Base-by-base conservation (phyloP, 1,140 invertebrate species). In the Belonocnema kinseyi region DNA sequence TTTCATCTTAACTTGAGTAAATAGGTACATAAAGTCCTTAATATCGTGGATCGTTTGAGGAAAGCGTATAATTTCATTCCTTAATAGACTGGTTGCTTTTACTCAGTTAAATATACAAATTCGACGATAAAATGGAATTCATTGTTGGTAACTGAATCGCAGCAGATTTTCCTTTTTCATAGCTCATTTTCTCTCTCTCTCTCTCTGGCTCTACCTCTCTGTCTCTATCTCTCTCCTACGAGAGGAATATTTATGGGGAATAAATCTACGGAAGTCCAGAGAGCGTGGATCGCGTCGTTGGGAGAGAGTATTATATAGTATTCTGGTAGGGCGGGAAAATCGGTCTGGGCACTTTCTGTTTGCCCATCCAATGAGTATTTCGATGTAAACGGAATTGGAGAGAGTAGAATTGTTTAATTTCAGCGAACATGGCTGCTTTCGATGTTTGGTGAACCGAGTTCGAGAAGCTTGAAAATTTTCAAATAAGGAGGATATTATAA, bases 371-470 rank as follows among this genome's bases (percentile, higher is more conserved):
- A 85, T 84, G 81, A 85, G 77, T 80, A 82, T 83, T 78, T 82
- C 82, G 82, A 21, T 85, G 80, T 85, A 83, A 86, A 79, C 78
- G 84, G 78, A 70, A 71, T 80, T 76, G 50, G 79, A 77, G 70
- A 74, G 52, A 58, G 70, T 80, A 77, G 79, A 77, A 66, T 80
- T 80, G 83, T 85, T 84, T 85, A 87, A 85, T 86, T 87, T 85
- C 76, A 70, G 46, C 76, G 83, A 82, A 86, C 85, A 85, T 75
- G 13, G 14, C 14, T 74, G 53, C 53, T 82, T 73, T 75, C 73
- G 52, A 74, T 80, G 75, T 82, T 81, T 81, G 40, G 40, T 8
- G 40, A 46, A 46, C 40, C 40, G 26, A 58, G 53, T 21, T 40
- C 5, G 52, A 21, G 56, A 58, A 12, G 50, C 21, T 50, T 40